Base-by-base conservation (phyloP, 2,113 vertebrate species). In the Thomomys bottae region DNA sequence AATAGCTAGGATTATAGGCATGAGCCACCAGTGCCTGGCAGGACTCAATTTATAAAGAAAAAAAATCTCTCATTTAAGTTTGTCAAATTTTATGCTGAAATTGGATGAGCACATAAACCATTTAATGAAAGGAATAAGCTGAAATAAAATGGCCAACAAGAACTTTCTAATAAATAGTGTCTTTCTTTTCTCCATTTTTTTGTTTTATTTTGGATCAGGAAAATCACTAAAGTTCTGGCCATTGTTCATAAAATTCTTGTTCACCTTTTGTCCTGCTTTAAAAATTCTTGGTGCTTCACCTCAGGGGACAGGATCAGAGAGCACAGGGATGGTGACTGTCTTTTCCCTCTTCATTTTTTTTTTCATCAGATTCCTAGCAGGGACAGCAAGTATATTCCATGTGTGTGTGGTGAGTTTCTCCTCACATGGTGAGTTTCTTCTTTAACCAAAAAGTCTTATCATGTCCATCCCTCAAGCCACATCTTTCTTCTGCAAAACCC, bases 51-150 rank as follows among this genome's bases (percentile, higher is more conserved):
- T 94, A 32, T 91, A 34, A 77, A 66, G 70, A 71, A 36, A 86
- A 93, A 85, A 72, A 0, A 63, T 61, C 14, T 79, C 15, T 90
- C 32, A 80, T 72, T 89, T 59, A 42, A 82, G n/a, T 40, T 45
- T 82, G 36, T 36, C 40, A 66, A 12, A 79, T 66, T 88, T 93
- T 5, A 61, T 79, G 49, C 15, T 63, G 84, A 90, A 82, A 73
- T 12, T 75, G 32, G 49, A 73, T 15, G 12, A 54, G 18, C 49
- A 54, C 14, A 15, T 54, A 54, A 54, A 54, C 49, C 49, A 54
- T 54, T 54, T 54, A 15, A 54, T 54, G 49, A 81, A 59, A 54
- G 81, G 34, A 63, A 36, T 38, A 28, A 30, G 32, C 2, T 76
- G 36, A 87, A n/a, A 71, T 36, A 63, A 81, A 72, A 64, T 20